Base-by-base conservation (phyloP, 2,888 invertebrate genomes). In the Oligia fasciuncula region DNA sequence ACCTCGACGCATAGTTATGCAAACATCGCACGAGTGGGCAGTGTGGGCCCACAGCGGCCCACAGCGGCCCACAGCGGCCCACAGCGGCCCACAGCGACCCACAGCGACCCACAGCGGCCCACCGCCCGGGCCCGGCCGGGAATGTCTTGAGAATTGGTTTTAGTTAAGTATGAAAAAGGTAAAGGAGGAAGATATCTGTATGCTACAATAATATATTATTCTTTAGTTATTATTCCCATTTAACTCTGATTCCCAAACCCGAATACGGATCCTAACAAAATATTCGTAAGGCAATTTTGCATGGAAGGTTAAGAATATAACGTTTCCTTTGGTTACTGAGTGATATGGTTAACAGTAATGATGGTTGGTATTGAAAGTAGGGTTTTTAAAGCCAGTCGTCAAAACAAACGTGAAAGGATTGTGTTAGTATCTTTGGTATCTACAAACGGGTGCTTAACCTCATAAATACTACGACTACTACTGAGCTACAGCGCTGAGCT, bases 1-100 rank as follows among this genome's bases (percentile, higher is more conserved):
- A 87, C 89, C 76, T 84, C 74, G 76, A 73, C 78, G 77, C 80
- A 86, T 87, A 87, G 90, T 86, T 87, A 89, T 89, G 89, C 89
- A 90, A 90, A 91, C 89, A 87, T 77, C 57, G 76, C 49, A 79
- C 79, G 80, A 78, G 75, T 71, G 79, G 73, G 71, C 76, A 29
- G 57, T 65, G 29, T 49, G 76, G 54, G 49, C 77, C 65, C 65
- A 1, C n/a, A 19, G 54, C n/a, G 13, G 65, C 54, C 66, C 68
- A 13, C n/a, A 13, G n/a, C 4, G 54, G 49, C 77, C 65, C 65
- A 1, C n/a, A 19, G 54, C n/a, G 13, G 57, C 54, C 66, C 68
- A 13, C n/a, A 13, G n/a, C 4, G 60, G 51, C 54, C 35, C 43
- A 14, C 68, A 13, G n/a, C 4, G 54, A 43, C 77, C 65, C 65